Conservation (phyloP, 2,888 invertebrate genomes). For the Tineola bisselliella region DNA sequence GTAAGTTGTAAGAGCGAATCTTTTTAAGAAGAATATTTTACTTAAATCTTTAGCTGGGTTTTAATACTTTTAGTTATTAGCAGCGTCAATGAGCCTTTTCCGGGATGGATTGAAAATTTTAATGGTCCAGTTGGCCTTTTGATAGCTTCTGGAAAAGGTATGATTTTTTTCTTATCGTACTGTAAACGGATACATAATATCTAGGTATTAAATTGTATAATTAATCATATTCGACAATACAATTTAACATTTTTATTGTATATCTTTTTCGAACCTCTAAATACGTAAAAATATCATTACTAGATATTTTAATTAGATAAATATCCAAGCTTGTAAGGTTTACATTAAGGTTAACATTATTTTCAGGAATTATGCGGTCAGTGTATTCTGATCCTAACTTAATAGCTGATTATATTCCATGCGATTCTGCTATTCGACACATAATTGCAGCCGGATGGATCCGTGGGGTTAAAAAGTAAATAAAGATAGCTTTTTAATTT, state of each 20-base stretch:
- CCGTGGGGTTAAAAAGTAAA: constrained; percentile 64
- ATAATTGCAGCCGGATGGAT: constrained; percentile 77
- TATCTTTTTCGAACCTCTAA: too few relatives aligned
- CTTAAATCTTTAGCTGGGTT: background rate
- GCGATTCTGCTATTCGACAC: constrained; percentile 79
- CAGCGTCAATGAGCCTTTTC: constrained; percentile 70
- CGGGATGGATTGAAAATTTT: constrained; percentile 92
- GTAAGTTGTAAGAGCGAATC: constrained; percentile 38
- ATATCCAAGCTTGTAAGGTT: too few relatives aligned
- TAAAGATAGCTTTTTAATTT: background rate
- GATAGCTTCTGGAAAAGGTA: constrained; percentile 76
- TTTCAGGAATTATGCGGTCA: constrained; percentile 74
- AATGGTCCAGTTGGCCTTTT: constrained; percentile 87
- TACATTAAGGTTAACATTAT: too few relatives aligned
- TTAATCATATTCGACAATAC: too few relatives aligned
- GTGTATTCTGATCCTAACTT: constrained; percentile 69
- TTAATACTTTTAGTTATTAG: constrained; percentile 67
- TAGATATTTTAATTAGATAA: too few relatives aligned
- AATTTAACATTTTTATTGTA: too few relatives aligned
- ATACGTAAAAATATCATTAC: too few relatives aligned
- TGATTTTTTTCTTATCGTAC: background rate
- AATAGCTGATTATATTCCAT: constrained; percentile 81
- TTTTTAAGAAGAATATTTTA: background rate
- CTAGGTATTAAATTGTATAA: too few relatives aligned
- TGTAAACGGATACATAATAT: too few relatives aligned